A percentile compares a stretch with the other conserved stretches of the same genome.
These are phyloP conservation scores for Acanthornis magna DNA, from an alignment of 2,797 vertebrate species.

Conservation along the genomic window DNA sequence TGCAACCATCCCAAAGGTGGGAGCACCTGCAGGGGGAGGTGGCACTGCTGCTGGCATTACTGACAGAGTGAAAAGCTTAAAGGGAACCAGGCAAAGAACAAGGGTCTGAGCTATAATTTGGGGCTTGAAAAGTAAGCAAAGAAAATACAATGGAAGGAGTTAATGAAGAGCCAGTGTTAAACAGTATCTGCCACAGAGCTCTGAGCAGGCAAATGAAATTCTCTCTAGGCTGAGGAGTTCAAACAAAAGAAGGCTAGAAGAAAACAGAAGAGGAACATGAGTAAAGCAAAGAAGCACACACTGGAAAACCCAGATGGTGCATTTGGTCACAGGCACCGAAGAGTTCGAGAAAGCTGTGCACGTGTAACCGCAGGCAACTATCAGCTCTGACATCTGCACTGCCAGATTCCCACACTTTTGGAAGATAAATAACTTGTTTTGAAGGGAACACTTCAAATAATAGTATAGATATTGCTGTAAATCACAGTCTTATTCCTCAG, in stretches of 20 bases:
- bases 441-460: constrained; percentile 46
- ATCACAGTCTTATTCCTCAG: constrained; percentile 14
- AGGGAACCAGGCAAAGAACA: neutral
- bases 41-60: neutral
- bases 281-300: neutral
- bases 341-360: constrained; percentile 1
- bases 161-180: neutral
- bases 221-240: neutral
- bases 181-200: neutral
- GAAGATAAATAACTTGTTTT: constrained; percentile 42
- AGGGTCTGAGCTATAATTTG: neutral
- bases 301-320: neutral
- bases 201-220: neutral
- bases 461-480: constrained; percentile 10
- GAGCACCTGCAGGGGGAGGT: neutral
- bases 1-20: neutral
- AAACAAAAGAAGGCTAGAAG: neutral
- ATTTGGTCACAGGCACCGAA: neutral
- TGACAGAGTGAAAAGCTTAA: neutral
- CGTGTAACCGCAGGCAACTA: neutral
- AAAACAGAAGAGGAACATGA: neutral
- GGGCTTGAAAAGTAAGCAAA: neutral
- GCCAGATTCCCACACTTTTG: constrained; percentile 7
- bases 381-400: constrained; percentile 25
- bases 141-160: neutral